These are phyloP conservation scores for Oreochromis mossambicus DNA, from an alignment of 2,797 vertebrate species.

Conservation along the genomic window DNA sequence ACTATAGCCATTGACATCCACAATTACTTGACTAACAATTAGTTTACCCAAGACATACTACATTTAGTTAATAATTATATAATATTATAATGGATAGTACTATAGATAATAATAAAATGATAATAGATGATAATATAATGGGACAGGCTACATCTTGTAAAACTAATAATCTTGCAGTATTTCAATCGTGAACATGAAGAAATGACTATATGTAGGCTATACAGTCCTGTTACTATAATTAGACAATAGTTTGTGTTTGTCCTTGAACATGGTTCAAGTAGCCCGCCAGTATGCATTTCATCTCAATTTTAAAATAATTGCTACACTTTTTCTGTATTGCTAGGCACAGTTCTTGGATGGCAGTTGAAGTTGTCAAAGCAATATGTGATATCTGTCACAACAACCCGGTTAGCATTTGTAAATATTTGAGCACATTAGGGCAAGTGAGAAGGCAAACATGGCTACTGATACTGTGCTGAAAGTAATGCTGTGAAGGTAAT, in stretches of 20 bases:
- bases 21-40: not conserved
- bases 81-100: not conserved
- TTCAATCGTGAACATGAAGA: not conserved
- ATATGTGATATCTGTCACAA: not conserved
- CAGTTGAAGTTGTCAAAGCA: rapidly evolving
- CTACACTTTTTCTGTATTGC: not conserved
- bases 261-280: not conserved
- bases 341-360: not conserved
- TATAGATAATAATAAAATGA: not conserved
- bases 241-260: not conserved
- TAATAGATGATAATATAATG: not conserved
- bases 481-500: not conserved
- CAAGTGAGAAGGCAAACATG: not conserved
- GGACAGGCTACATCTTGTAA: rapidly evolving
- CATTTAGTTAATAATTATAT: not conserved
- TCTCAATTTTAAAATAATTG: not conserved
- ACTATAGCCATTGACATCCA: not conserved
- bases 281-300: rapidly evolving
- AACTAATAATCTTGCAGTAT: not conserved
- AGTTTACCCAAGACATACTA: not conserved
- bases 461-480: rapidly evolving
- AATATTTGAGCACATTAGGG: not conserved
- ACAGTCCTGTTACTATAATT: not conserved
- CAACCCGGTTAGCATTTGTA: not conserved
- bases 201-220: not conserved